phyloP scores from a whole-genome alignment of 2,113 vertebrate genomes.

The Lycocorax pyrrhopterus region DNA sequence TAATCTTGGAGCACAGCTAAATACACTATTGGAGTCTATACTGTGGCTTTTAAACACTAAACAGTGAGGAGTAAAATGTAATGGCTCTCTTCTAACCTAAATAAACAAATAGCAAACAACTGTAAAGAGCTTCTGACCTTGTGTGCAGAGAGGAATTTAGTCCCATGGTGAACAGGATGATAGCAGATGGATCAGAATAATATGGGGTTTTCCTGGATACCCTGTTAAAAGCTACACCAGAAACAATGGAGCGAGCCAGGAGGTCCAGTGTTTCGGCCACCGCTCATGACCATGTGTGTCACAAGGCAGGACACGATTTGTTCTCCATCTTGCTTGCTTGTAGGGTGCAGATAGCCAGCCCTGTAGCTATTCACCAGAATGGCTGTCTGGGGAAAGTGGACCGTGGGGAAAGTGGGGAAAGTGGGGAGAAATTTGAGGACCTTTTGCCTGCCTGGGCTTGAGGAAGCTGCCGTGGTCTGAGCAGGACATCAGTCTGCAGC shows the following conservation, averaged over 20 bases:
- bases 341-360: not conserved
- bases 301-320: not conserved
- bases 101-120: not conserved
- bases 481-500: not conserved
- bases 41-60: not conserved
- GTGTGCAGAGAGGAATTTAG: not conserved
- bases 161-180: not conserved
- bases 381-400: not conserved
- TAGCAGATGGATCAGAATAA: not conserved
- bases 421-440: not conserved
- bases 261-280: not conserved
- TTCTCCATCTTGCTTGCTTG: not conserved
- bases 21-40: not conserved
- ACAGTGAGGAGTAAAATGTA: not conserved
- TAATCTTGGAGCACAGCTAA: not conserved
- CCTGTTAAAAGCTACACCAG: not conserved
- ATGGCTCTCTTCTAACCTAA: not conserved
- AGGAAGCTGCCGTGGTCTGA: not conserved
- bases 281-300: not conserved
- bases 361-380: not conserved
- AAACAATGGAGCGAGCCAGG: not conserved
- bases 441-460: not conserved
- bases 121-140: not conserved
- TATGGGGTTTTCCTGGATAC: not conserved
- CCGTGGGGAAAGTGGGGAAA: fast-evolving